Conservation (phyloP, 2,797 vertebrate genomes). For the Rhinophrynus dorsalis region DNA sequence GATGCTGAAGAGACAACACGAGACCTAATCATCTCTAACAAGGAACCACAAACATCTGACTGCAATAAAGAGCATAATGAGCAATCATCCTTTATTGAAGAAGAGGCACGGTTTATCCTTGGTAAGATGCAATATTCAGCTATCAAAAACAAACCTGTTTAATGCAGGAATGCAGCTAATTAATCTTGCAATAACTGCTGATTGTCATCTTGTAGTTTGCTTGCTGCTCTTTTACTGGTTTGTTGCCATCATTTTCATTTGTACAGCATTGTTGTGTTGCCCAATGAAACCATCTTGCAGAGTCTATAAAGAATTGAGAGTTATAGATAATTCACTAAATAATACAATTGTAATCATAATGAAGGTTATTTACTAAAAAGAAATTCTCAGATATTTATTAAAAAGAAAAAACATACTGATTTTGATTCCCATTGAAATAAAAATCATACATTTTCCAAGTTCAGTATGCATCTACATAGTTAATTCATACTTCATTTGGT, state of each 20-base stretch:
- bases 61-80: constrained; percentile 29
- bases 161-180: neutral
- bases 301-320: too few relatives aligned
- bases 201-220: constrained; percentile 4
- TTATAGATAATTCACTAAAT: too few relatives aligned
- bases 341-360: too few relatives aligned
- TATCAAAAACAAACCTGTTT: neutral
- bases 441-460: too few relatives aligned
- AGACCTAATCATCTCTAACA: neutral
- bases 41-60: constrained; percentile 6
- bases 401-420: too few relatives aligned
- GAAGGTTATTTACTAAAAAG: too few relatives aligned
- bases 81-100: constrained; percentile 8
- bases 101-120: constrained; percentile 54
- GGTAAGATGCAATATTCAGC: constrained; percentile 58
- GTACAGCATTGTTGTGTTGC: too few relatives aligned
- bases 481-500: too few relatives aligned
- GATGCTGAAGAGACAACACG: constrained; percentile 13
- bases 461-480: too few relatives aligned
- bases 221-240: neutral
- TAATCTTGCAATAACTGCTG: neutral
- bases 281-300: too few relatives aligned
- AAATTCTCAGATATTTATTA: too few relatives aligned
- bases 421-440: too few relatives aligned
- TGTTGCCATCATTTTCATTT: neutral